A percentile compares a stretch with the other conserved stretches of the same genome.
Evolutionary conservation across 1,140 invertebrate species (phyloP).

Genomic region (Pseudomyrmex gracilis): DNA sequence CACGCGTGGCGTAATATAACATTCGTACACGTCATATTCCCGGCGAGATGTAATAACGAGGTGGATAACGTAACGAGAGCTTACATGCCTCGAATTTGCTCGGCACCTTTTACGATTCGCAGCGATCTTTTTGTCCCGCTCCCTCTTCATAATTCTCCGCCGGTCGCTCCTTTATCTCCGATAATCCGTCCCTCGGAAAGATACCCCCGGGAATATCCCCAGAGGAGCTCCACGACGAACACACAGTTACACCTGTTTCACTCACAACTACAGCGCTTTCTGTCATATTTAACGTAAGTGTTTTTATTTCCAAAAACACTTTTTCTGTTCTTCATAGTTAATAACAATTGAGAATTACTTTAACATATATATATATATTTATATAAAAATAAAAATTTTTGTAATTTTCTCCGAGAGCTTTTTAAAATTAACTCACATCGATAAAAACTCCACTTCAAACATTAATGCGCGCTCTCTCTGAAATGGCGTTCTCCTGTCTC

Average conservation of each 20-base stretch:
- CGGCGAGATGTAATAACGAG: constrained; percentile 75
- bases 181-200: constrained; percentile 58
- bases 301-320: no score
- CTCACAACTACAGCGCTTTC: neutral
- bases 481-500: neutral
- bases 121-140: constrained; percentile 23
- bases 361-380: no score
- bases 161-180: constrained; percentile 36
- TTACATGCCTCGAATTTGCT: constrained; percentile 76
- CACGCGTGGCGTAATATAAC: neutral
- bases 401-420: neutral
- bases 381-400: no score
- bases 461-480: neutral
- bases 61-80: constrained; percentile 70
- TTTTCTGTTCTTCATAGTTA: no score
- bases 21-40: constrained; percentile 74
- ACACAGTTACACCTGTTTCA: constrained; percentile 29
- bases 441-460: neutral
- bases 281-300: neutral
- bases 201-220: constrained; percentile 44
- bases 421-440: neutral
- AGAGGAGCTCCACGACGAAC: neutral
- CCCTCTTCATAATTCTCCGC: constrained; percentile 46
- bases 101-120: constrained; percentile 52
- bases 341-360: no score